Evolutionary conservation across 2,797 vertebrate genomes (phyloP).

Genomic region (Anguilla anguilla): DNA sequence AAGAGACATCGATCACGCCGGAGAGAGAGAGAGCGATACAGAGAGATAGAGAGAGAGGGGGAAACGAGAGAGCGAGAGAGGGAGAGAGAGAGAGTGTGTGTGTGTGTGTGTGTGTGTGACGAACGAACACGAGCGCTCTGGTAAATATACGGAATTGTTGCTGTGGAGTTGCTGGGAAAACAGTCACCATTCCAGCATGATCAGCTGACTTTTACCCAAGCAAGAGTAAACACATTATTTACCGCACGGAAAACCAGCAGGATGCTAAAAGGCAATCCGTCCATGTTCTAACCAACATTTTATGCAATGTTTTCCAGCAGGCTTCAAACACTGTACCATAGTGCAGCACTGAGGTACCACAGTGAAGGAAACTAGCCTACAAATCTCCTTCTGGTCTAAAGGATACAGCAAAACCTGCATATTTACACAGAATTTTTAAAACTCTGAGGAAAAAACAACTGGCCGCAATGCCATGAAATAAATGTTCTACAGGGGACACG

Average conservation of each 20-base stretch:
- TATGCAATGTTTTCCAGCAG: not conserved
- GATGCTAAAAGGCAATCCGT: not conserved
- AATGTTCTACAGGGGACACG: not conserved
- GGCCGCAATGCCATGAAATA: not conserved
- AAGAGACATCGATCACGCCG: not conserved
- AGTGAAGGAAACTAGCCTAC: not conserved
- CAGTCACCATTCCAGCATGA: not conserved
- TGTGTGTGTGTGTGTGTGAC: not conserved
- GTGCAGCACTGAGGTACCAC: not conserved
- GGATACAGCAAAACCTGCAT: not conserved
- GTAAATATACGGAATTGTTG: not conserved
- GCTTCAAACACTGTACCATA: not conserved
- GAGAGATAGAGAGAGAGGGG: not conserved
- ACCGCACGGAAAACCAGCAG: not conserved
- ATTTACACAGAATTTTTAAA: not conserved
- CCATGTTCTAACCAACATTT: not conserved
- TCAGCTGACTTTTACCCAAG: not conserved
- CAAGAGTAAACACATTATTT: not conserved
- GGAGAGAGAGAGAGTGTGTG: too few species aligned
- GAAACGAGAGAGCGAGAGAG: not conserved
- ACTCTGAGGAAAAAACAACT: not conserved
- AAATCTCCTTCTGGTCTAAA: not conserved
- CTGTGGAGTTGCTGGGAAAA: not conserved
- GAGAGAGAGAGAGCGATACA: not conserved
- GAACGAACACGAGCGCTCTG: not conserved